A percentile compares a stretch with the other conserved stretches of the same genome.
Evolutionary conservation across 1,140 invertebrate species (phyloP).

Genomic region (Eriosoma lanigerum): DNA sequence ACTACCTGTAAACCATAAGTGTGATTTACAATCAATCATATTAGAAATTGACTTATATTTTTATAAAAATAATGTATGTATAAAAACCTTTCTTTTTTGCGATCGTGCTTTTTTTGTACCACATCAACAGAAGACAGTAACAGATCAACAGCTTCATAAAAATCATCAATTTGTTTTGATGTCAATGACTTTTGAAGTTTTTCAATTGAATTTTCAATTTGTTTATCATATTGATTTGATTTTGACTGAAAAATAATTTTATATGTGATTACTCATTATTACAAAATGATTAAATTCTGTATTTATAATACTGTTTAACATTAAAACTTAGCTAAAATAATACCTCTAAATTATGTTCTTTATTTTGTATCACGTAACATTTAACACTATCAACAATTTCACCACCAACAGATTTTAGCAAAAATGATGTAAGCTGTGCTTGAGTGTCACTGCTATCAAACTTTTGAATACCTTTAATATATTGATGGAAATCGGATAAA

Average conservation of each 20-base stretch:
- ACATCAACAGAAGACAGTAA: slow-evolving; percentile 72
- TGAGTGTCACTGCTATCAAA: slow-evolving; percentile 66
- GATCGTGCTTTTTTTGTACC: slow-evolving; percentile 83
- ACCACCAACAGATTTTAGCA: slow-evolving; percentile 78
- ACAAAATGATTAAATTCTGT: neutral
- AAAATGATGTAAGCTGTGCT: slow-evolving; percentile 72
- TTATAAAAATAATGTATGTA: no score
- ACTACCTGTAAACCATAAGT: no score
- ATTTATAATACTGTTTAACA: neutral
- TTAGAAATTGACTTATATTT: no score
- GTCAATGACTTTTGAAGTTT: slow-evolving; percentile 67
- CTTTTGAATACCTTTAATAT: slow-evolving; percentile 81
- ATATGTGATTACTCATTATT: neutral
- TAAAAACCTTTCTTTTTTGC: slow-evolving; percentile 76
- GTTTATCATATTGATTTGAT: slow-evolving; percentile 59
- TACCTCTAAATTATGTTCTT: slow-evolving; percentile 47
- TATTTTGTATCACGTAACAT: slow-evolving; percentile 39
- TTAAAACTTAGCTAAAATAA: neutral
- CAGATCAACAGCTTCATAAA: slow-evolving; percentile 71
- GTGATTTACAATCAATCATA: no score
- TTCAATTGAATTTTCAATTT: slow-evolving; percentile 66
- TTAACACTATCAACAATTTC: slow-evolving; percentile 71
- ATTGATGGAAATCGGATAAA: slow-evolving; percentile 75
- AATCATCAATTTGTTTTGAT: slow-evolving; percentile 72
- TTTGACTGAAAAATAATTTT: slow-evolving; percentile 63